Evolutionary conservation across 2,888 invertebrate species (phyloP).

Genomic region (Drosophila histrio): DNA sequence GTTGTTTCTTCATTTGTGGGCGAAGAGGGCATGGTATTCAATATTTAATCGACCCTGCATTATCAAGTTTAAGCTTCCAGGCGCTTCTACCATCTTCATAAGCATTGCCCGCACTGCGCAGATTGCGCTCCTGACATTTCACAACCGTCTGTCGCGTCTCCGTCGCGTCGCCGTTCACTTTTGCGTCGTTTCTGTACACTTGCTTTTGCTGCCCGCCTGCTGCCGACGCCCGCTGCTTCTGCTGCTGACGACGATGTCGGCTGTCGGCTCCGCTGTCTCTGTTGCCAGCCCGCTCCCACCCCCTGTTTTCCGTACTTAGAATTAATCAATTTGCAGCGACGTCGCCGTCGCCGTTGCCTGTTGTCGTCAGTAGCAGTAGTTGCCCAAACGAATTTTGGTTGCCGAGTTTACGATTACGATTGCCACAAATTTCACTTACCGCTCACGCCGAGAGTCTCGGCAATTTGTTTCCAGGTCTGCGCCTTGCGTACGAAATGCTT

Average conservation of each 20-base stretch:
- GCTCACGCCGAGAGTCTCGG: conserved; percentile 81
- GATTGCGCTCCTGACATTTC: conserved; percentile 65
- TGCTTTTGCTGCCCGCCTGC: conserved; percentile 63
- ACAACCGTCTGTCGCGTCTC: conserved; percentile 69
- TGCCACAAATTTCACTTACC: conserved; percentile 73
- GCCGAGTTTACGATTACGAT: conserved; percentile 5
- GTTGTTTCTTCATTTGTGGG: too few species aligned
- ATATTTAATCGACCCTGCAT: too few species aligned
- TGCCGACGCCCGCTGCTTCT: conserved; percentile 61
- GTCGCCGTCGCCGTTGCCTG: conserved; percentile 19
- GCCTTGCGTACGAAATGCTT: conserved; percentile 82
- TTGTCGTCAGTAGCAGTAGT: conserved; percentile 11
- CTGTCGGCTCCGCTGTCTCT: conserved; percentile 62
- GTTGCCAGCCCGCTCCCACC: conserved; percentile 51
- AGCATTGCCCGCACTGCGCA: background rate
- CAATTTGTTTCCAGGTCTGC: conserved; percentile 82
- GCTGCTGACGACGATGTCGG: conserved; percentile 48
- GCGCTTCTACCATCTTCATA: too few species aligned
- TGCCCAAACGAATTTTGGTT: conserved; percentile 47
- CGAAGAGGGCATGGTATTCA: too few species aligned
- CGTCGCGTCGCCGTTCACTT: conserved; percentile 76
- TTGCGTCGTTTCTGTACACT: conserved; percentile 78
- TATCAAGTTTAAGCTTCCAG: too few species aligned
- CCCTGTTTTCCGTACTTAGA: conserved; percentile 37
- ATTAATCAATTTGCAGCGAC: conserved; percentile 64